Evolutionary conservation across 1,140 invertebrate species (phyloP), one percentile per base, ranked within the genome.

Genomic region (Pogonomyrmex barbatus): DNA sequence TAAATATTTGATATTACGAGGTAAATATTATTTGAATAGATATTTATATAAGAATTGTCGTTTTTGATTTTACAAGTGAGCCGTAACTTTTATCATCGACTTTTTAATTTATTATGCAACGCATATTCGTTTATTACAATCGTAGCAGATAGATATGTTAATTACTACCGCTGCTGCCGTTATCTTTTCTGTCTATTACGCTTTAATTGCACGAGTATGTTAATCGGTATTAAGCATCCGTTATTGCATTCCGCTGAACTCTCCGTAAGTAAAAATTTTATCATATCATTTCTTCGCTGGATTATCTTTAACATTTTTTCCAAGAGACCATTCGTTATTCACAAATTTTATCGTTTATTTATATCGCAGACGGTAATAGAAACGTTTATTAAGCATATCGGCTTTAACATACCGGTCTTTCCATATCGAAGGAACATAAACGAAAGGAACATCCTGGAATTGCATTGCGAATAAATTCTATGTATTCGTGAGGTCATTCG

Each of bases 241-340:
- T 24, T 24, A 24, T 50, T 24, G 30, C 14, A 78, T 78, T 65
- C 17, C 17, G 24, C 24, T 50, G 45, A 45, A 39, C 4, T 42
- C 5, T 79, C 8, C 33, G 17, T 24, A 78, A 42, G 52, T 54
- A 79, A 67, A 54, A n/a, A 63, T 63, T 42, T 65, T 10, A 39
- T 65, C 45, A 6, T 4, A 24, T 36, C 12, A 0, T 39, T 24
- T 39, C 2, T 0, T 33, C 17, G 24, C 47, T 52, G 30, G 65
- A 42, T 6, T 45, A 33, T 67, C 24, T 42, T 39, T 42, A 6
- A 45, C 4, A 24, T 45, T 42, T 78, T 39, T 62, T 1, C 6
- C 12, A 47, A 24, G 17, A 30, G 24, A 42, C 45, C 24, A 33
- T 60, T 42, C 2, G 3, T 71, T 36, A 47, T 14, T 30, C 6